Evolutionary conservation across 2,888 invertebrate species (phyloP).

Genomic region (Dioctria linearis): DNA sequence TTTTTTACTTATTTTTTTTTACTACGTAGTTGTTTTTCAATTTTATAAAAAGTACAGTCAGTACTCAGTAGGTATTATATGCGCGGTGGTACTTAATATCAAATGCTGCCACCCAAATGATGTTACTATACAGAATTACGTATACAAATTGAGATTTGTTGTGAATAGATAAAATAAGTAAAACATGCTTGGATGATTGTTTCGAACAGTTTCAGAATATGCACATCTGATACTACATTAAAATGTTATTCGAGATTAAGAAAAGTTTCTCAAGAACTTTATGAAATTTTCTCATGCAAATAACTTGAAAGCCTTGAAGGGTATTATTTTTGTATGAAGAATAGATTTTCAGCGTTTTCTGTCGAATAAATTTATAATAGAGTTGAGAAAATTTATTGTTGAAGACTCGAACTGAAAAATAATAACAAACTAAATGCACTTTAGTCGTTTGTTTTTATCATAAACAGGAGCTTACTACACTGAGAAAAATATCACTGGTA

Average conservation of each 20-base stretch:
- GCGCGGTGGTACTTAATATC: conserved; percentile 2
- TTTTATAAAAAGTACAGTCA: not conserved
- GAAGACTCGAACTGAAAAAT: too few species aligned
- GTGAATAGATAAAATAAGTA: not conserved
- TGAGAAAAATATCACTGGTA: too few species aligned
- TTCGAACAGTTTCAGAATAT: not conserved
- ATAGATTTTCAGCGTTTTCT: too few species aligned
- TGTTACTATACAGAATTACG: not conserved
- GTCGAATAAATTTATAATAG: too few species aligned
- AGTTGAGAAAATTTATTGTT: too few species aligned
- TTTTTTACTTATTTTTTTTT: not conserved
- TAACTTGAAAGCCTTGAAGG: too few species aligned
- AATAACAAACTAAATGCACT: too few species aligned
- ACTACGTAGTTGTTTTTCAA: not conserved
- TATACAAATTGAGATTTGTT: not conserved
- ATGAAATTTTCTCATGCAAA: not conserved
- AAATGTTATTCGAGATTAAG: not conserved
- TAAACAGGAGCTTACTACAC: too few species aligned
- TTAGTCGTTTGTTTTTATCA: too few species aligned
- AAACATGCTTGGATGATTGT: not conserved
- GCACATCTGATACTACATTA: conserved; percentile 1
- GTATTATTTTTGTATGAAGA: too few species aligned
- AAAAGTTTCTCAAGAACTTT: not conserved
- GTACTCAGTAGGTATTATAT: not conserved
- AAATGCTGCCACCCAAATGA: not conserved